Evolutionary conservation across 2,797 vertebrate genomes (phyloP).

Genomic region (Lindbergichthys nudifrons): DNA sequence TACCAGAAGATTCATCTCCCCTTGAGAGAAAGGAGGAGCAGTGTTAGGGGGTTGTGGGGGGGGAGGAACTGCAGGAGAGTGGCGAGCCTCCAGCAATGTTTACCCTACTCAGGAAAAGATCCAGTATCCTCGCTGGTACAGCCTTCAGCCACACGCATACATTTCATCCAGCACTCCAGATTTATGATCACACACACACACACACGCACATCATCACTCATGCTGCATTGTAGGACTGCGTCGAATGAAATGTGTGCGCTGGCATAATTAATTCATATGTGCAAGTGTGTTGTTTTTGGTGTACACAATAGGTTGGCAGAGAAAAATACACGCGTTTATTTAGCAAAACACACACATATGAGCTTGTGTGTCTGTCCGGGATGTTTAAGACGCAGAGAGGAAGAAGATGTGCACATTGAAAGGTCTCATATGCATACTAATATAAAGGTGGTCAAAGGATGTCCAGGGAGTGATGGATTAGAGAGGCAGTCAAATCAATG

Average conservation of each 20-base stretch:
- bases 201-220: slow-evolving; percentile 33
- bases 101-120: slow-evolving; percentile 59
- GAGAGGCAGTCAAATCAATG: slow-evolving; percentile 55
- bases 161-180: slow-evolving; percentile 46
- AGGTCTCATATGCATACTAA: slow-evolving; percentile 69
- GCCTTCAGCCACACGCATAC: slow-evolving; percentile 47
- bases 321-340: no score
- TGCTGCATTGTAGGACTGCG: slow-evolving; percentile 45
- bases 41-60: background rate
- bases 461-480: slow-evolving; percentile 61
- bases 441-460: slow-evolving; percentile 50
- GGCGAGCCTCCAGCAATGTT: slow-evolving; percentile 53
- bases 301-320: no score
- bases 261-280: slow-evolving; percentile 34
- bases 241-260: slow-evolving; percentile 41
- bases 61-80: slow-evolving; percentile 22
- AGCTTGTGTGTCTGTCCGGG: background rate
- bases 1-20: slow-evolving; percentile 42
- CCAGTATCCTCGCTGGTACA: slow-evolving; percentile 46
- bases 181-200: slow-evolving; percentile 50
- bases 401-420: slow-evolving; percentile 26
- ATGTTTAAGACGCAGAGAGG: slow-evolving; percentile 11
- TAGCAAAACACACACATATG: background rate
- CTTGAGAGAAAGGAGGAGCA: slow-evolving; percentile 28
- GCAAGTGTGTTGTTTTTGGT: slow-evolving; percentile 3